Evolutionary conservation across 1,140 invertebrate genomes (phyloP).

Genomic region (Gonatopus flavifemur): DNA sequence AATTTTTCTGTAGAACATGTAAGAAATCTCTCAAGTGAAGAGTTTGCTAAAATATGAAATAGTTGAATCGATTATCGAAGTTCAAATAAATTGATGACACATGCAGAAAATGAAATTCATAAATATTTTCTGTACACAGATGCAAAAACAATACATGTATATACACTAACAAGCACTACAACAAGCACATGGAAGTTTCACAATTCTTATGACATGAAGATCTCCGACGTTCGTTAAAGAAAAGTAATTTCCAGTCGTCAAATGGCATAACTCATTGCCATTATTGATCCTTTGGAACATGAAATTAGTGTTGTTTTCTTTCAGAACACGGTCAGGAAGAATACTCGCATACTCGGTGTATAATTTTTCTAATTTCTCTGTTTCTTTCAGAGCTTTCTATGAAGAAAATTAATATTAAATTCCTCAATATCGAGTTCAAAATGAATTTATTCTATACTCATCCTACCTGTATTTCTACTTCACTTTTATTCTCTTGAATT

Average conservation of each 20-base stretch:
- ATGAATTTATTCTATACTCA: no score
- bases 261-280: slow-evolving; percentile 31
- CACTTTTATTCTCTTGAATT: slow-evolving; percentile 9
- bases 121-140: no score
- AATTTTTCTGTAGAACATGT: no score
- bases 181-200: slow-evolving; percentile 27
- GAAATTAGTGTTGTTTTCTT: slow-evolving; percentile 26
- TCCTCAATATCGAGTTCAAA: no score
- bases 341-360: slow-evolving; percentile 12
- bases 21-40: no score
- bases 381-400: slow-evolving; percentile 6
- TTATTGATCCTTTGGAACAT: slow-evolving; percentile 32
- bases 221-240: slow-evolving; percentile 32
- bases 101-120: no score
- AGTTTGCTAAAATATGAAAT: no score
- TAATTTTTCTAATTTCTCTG: slow-evolving; percentile 9
- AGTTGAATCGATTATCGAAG: no score
- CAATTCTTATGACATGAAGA: slow-evolving; percentile 36
- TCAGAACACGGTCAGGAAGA: slow-evolving; percentile 27
- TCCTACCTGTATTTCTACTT: no score
- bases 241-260: slow-evolving; percentile 23
- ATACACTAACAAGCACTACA: slow-evolving; percentile 23
- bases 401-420: neutral
- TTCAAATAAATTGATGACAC: no score
- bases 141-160: no score